Evolutionary conservation across 1,140 invertebrate species (phyloP), one percentile per base, ranked within the genome.

Genomic region (Tribolium castaneum): DNA sequence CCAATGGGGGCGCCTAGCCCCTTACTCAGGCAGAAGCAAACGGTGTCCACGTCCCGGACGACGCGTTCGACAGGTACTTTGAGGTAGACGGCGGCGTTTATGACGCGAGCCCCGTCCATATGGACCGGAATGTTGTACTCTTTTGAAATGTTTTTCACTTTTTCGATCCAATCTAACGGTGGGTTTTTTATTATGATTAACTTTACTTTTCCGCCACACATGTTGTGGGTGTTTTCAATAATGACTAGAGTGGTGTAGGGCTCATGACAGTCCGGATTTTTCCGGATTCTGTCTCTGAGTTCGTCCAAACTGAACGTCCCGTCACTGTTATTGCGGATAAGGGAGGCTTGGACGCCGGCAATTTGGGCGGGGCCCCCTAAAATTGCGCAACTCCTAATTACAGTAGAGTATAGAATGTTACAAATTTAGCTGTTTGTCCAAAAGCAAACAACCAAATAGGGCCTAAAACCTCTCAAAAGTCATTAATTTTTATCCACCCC

Each of bases 201-300:
- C 39, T 56, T 79, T 85, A 90, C 89, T 86, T 92, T 94, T 19
- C 97, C 98, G 7, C 96, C 96, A 84, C 94, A 95, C 80, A 91
- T 90, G 84, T 97, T 98, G 66, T 98, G 95, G 0, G 97, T 98
- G 83, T 99, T 99, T 87, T 99, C 98, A 0, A 98, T 90, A 25
- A 93, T 91, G 16, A 98, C 91, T 3, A 98, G 84, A 25, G 90
- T 89, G 0, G 97, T 97, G 35, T 91, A 88, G 0, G 97, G 94
- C 80, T 94, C 92, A 82, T 98, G 96, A 2, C 92, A 86, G 76
- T 92, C 91, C 34, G 86, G 87, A 30, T 93, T 90, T 49, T 92
- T 83, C 10, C 95, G 90, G 13, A 98, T 91, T 75, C 91, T 90
- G 0, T 84, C 83, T 74, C 92, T 86, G 22, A 99, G 83, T 82